A percentile compares a stretch with the other conserved stretches of the same genome.
Conservation (phyloP, 2,888 invertebrate genomes). For the Athrips mouffetella region DNA sequence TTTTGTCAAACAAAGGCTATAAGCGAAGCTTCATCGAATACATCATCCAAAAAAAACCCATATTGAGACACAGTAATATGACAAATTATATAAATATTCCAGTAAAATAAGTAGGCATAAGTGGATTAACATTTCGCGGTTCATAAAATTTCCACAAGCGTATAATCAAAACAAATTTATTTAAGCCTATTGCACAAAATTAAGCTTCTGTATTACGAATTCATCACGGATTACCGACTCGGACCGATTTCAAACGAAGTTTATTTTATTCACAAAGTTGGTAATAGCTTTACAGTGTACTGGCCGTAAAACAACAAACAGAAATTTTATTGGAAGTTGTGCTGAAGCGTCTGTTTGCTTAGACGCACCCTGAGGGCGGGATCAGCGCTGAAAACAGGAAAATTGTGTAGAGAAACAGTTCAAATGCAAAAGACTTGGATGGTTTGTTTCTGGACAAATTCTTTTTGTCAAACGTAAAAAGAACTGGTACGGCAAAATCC, state of each 20-base stretch:
- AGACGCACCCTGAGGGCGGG: slow-evolving; percentile 31
- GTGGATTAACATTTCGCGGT: not conserved
- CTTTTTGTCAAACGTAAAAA: too few relatives aligned
- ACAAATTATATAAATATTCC: too few relatives aligned
- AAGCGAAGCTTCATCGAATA: too few relatives aligned
- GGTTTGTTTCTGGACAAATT: too few relatives aligned
- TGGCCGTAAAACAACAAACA: slow-evolving; percentile 37
- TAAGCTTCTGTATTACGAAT: not conserved
- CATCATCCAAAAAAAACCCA: too few relatives aligned
- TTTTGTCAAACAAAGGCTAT: too few relatives aligned
- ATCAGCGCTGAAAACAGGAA: not conserved
- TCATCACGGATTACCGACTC: slow-evolving; percentile 5
- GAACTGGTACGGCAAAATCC: too few relatives aligned
- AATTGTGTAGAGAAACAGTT: not conserved
- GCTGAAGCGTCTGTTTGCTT: slow-evolving; percentile 38
- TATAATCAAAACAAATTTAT: not conserved
- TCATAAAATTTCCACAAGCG: not conserved
- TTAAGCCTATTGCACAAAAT: not conserved
- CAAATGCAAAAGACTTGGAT: not conserved
- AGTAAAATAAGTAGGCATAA: not conserved
- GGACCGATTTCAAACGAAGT: not conserved
- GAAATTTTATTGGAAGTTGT: slow-evolving; percentile 35
- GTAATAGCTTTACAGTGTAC: slow-evolving; percentile 26
- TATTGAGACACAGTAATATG: too few relatives aligned
- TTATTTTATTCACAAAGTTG: slow-evolving; percentile 9